Conservation (phyloP, 1,140 invertebrate genomes). For the Pectinophora gossypiella region DNA sequence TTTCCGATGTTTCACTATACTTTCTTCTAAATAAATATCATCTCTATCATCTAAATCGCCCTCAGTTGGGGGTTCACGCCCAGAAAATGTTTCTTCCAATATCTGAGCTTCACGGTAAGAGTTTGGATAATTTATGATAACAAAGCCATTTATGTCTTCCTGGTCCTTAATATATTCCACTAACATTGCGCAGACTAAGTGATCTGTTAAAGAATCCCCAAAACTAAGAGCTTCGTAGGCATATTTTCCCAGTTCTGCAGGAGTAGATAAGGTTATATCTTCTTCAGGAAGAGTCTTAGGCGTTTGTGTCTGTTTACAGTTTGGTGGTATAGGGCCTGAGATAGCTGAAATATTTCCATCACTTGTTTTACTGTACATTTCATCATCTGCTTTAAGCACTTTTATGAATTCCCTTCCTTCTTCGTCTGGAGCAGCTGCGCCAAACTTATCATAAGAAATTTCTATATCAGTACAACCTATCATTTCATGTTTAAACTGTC, state of each 20-base stretch:
- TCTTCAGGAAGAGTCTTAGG: slow-evolving; percentile 76
- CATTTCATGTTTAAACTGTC: slow-evolving; percentile 73
- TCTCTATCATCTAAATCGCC: slow-evolving; percentile 43
- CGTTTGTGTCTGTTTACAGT: slow-evolving; percentile 75
- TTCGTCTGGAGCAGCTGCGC: slow-evolving; percentile 38
- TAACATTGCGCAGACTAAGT: slow-evolving; percentile 74
- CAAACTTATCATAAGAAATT: slow-evolving; percentile 62
- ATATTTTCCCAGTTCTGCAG: slow-evolving; percentile 76
- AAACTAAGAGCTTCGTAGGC: slow-evolving; percentile 71
- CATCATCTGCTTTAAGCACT: slow-evolving; percentile 51
- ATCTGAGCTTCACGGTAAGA: slow-evolving; percentile 75
- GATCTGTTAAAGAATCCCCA: slow-evolving; percentile 74
- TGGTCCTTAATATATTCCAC: slow-evolving; percentile 77
- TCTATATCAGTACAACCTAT: slow-evolving; percentile 69
- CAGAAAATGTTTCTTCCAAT: slow-evolving; percentile 74
- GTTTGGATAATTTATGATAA: slow-evolving; percentile 78
- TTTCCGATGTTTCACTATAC: slow-evolving; percentile 51
- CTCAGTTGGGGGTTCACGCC: slow-evolving; percentile 43
- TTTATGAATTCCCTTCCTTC: slow-evolving; percentile 55
- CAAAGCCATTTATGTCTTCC: slow-evolving; percentile 74
- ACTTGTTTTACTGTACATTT: slow-evolving; percentile 34
- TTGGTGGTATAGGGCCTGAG: slow-evolving; percentile 38
- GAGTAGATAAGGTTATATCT: slow-evolving; percentile 64
- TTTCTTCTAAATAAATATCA: slow-evolving; percentile 68
- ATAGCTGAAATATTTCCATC: slow-evolving; percentile 26